These are phyloP conservation scores for Drosophila gunungcola DNA, from an alignment of 1,140 invertebrate genomes.

Conservation along the genomic window DNA sequence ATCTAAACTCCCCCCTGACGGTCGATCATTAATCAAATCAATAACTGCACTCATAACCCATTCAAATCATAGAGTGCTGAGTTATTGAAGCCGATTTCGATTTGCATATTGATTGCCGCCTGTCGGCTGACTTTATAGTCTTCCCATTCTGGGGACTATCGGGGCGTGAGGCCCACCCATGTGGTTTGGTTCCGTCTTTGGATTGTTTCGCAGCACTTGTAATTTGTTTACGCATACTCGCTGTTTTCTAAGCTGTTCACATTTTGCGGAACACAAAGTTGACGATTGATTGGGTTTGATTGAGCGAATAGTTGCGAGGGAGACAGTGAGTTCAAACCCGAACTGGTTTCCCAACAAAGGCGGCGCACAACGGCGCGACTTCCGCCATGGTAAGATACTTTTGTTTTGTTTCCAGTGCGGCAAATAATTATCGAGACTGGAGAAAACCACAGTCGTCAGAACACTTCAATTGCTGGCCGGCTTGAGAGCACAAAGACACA, in stretches of 20 bases:
- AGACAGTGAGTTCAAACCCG: conserved; percentile 53
- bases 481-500: neutral
- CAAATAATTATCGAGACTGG: conserved; percentile 35
- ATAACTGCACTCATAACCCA: conserved; percentile 44
- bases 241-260: conserved; percentile 57
- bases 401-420: conserved; percentile 34
- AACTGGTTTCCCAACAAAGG: conserved; percentile 71
- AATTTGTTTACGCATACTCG: conserved; percentile 60
- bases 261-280: conserved; percentile 74
- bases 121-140: conserved; percentile 17
- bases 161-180: conserved; percentile 21
- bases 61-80: conserved; percentile 47
- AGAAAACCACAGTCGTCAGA: conserved; percentile 39
- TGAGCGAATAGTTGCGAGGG: conserved; percentile 65
- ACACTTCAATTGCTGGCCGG: conserved; percentile 33
- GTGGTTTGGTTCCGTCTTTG: conserved; percentile 45
- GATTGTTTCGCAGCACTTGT: conserved; percentile 64
- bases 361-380: conserved; percentile 31
- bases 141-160: conserved; percentile 19
- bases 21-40: conserved; percentile 53
- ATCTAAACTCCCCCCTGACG: neutral
- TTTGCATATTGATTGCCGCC: conserved; percentile 62
- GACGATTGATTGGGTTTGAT: conserved; percentile 77
- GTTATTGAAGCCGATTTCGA: conserved; percentile 53
- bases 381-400: conserved; percentile 63